Percentiles rank a stretch among this genome's conserved stretches.
Evolutionary conservation across 2,797 vertebrate genomes (phyloP).

Genomic region (Aldrovandia affinis): DNA sequence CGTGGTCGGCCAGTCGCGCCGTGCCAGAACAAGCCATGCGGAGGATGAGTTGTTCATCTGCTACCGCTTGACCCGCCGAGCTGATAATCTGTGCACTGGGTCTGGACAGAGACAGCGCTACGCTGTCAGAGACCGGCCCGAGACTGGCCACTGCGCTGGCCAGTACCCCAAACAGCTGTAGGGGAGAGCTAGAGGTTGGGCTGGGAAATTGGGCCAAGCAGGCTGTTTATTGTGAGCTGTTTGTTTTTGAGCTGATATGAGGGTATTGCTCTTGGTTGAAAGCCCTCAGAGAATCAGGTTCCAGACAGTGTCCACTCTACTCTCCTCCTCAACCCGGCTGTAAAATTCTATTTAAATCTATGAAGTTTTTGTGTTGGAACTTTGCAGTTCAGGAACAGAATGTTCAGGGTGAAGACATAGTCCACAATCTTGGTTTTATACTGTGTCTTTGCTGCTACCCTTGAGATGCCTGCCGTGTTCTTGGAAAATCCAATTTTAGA

Average conservation of each 20-base stretch:
- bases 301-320: background rate
- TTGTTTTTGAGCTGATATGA: background rate
- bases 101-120: background rate
- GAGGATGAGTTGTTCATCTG: slow-evolving; percentile 3
- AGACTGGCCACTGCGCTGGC: background rate
- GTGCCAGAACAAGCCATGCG: background rate
- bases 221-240: background rate
- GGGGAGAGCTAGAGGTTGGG: background rate
- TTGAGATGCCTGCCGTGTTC: background rate
- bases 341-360: background rate
- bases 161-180: background rate
- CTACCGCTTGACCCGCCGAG: background rate
- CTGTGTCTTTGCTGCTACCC: background rate
- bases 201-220: background rate
- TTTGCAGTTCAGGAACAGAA: background rate
- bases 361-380: background rate
- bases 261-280: background rate
- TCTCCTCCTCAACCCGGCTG: background rate
- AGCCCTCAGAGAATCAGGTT: background rate
- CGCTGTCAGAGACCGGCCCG: no score
- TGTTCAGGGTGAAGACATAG: background rate
- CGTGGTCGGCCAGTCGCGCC: background rate
- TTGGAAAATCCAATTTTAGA: background rate
- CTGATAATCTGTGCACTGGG: background rate
- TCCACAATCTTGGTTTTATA: background rate